Percentiles rank a stretch among this genome's conserved stretches.
phyloP scores from a whole-genome alignment of 2,797 vertebrate genomes.

The Rhabdomys pumilio region DNA sequence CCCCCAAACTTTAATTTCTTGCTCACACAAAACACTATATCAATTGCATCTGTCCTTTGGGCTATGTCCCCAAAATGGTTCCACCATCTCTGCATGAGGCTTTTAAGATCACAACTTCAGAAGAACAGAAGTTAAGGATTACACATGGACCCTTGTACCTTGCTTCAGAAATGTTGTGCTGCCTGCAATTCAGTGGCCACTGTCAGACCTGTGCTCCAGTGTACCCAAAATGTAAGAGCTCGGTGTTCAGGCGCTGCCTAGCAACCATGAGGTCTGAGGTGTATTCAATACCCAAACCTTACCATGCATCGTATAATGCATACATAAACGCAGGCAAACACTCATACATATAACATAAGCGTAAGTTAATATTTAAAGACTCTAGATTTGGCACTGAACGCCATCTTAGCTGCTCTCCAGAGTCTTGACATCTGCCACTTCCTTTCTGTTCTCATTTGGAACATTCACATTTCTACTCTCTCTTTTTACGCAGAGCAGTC shows the following conservation, averaged over 20 bases:
- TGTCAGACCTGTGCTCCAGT: background rate
- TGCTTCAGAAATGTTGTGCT: background rate
- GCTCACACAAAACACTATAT: background rate
- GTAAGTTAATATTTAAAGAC: background rate
- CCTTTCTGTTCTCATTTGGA: constrained; percentile 36
- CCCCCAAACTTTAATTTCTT: background rate
- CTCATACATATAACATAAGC: background rate
- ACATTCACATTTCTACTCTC: constrained; percentile 11
- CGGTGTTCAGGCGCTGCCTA: background rate
- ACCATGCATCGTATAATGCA: background rate
- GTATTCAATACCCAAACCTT: background rate
- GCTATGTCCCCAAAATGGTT: background rate
- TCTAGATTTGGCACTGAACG: constrained; percentile 5
- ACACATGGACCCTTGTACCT: background rate
- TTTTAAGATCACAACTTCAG: background rate
- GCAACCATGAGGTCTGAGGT: background rate
- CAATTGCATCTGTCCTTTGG: background rate
- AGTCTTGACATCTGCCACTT: background rate
- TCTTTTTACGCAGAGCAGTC: background rate
- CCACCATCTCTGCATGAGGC: background rate
- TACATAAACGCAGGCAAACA: background rate
- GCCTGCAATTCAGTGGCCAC: background rate
- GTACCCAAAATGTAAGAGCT: background rate
- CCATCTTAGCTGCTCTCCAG: background rate
- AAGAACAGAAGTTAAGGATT: background rate